Conservation (phyloP, 2,888 invertebrate genomes). For the Baronia brevicornis region DNA sequence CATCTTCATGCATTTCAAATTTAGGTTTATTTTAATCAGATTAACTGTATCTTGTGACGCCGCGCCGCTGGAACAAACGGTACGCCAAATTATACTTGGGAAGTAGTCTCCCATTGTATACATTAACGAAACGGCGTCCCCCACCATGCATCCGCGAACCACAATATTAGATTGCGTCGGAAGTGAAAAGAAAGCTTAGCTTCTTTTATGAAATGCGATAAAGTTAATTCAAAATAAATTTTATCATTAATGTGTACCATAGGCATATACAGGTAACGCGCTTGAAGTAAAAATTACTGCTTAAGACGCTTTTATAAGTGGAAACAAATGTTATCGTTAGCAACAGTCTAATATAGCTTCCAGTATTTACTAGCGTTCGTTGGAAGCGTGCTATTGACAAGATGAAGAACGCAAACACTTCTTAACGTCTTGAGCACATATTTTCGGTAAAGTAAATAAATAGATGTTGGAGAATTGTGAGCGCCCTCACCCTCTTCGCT, state of each 20-base stretch:
- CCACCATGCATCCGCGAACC: constrained; percentile 9
- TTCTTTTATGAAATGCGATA: background rate
- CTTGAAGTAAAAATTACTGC: too few species aligned
- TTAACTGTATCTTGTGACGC: constrained; percentile 41
- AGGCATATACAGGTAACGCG: too few species aligned
- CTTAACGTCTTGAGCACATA: constrained; percentile 54
- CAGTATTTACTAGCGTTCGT: too few species aligned
- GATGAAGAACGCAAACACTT: constrained; percentile 26
- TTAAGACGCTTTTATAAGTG: too few species aligned
- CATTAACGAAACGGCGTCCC: constrained; percentile 22
- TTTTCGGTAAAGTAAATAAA: constrained; percentile 65
- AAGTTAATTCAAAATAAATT: too few species aligned
- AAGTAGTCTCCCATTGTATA: constrained; percentile 63
- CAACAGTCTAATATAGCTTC: too few species aligned
- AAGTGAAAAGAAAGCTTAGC: too few species aligned
- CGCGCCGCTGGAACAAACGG: constrained; percentile 55
- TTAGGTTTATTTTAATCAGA: constrained; percentile 19
- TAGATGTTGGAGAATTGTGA: constrained; percentile 56
- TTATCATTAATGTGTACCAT: too few species aligned
- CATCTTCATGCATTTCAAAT: constrained; percentile 15
- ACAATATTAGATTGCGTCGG: constrained; percentile 8
- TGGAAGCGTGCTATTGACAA: constrained; percentile 15
- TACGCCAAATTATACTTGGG: constrained; percentile 68
- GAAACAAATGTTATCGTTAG: too few species aligned
- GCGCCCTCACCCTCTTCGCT: constrained; percentile 60